Base-by-base conservation (phyloP, 2,797 vertebrate species). In the Furcifer pardalis region DNA sequence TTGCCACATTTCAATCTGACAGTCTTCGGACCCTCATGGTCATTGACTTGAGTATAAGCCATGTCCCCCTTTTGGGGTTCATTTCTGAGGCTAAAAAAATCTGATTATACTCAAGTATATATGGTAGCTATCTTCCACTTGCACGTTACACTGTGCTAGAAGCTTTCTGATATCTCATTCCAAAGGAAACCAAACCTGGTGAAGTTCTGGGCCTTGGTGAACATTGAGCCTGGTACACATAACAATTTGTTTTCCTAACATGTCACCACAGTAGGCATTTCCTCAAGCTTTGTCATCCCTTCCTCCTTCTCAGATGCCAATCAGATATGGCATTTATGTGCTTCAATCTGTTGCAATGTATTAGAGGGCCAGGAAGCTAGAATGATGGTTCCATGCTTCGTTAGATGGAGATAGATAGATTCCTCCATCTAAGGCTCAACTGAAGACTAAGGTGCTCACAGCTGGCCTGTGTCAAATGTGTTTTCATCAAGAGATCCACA, bases 391-490 rank as follows among this genome's bases (percentile, higher is more conserved):
- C 85, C 91, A 27, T 0, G 84, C n/a, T 88, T 89, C 89, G 75
- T 87, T 92, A 91, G 91, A 89, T 5, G 2, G n/a, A 89, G 30
- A 32, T 83, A 71, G 17, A 23, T 79, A 2, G 63, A 81, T 89
- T 90, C 83, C n/a, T 6, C 0, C 84, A 81, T 62, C 66, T 2
- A 77, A 52, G 2, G 4, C 2, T 85, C 88, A 92, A 85, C 21
- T 80, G 44, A 65, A 87, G 87, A 92, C 66, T 79, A 83, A 63
- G 27, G 19, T 6, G 12, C 83, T 40, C 62, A 77, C 72, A 85
- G 82, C 73, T 4, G 71, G 60, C 1, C 10, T 89, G 87, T 77
- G 46, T 12, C 12, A 37, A 69, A 65, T 52, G 76, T 88, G 44
- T 88, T 94, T 91, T 87, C 27, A 63, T 85, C 62, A 78, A 82